Percentiles rank a stretch among this genome's conserved stretches.
These are phyloP conservation scores for Pristionchus pacificus DNA, from an alignment of 1,140 invertebrate species.

Conservation along the genomic window DNA sequence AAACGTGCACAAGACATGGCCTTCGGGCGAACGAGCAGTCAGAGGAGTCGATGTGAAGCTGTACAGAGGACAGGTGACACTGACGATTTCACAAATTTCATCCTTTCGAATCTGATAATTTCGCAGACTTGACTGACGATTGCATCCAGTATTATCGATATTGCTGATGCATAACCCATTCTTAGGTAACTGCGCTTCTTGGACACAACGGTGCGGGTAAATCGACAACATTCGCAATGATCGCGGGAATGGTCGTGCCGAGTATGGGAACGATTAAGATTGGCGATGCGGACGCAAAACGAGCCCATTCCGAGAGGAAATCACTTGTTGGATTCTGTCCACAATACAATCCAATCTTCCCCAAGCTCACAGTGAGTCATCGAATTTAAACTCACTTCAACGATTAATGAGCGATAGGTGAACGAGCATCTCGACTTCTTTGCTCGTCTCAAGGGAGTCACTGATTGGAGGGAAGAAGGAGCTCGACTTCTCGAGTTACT, in stretches of 20 bases:
- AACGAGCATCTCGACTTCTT: conserved; percentile 28
- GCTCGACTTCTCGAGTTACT: conserved; percentile 17
- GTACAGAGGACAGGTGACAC: conserved; percentile 21
- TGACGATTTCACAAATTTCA: conserved; percentile 4
- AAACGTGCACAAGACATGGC: conserved; percentile 20
- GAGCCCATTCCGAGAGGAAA: conserved; percentile 4
- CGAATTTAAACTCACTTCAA: background rate
- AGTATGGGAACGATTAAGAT: conserved; percentile 29
- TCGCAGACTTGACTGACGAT: background rate
- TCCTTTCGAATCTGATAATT: background rate
- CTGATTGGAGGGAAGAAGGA: conserved; percentile 11
- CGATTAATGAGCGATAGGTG: background rate
- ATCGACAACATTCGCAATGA: conserved; percentile 37
- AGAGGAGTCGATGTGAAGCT: conserved; percentile 33
- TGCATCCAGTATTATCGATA: background rate
- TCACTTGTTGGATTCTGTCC: conserved; percentile 30
- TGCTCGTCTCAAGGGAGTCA: conserved; percentile 19
- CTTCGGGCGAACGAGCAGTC: conserved; percentile 36
- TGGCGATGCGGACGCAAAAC: conserved; percentile 1
- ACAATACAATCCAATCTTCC: conserved; percentile 29
- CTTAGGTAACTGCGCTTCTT: conserved; percentile 59
- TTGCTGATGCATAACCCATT: conserved; percentile 17
- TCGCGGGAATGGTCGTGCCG: conserved; percentile 28
- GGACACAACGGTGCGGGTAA: conserved; percentile 58
- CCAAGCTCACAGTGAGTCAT: conserved; percentile 23